Conservation (phyloP, 2,113 vertebrate genomes). For the Cynopterus brachyotis region DNA sequence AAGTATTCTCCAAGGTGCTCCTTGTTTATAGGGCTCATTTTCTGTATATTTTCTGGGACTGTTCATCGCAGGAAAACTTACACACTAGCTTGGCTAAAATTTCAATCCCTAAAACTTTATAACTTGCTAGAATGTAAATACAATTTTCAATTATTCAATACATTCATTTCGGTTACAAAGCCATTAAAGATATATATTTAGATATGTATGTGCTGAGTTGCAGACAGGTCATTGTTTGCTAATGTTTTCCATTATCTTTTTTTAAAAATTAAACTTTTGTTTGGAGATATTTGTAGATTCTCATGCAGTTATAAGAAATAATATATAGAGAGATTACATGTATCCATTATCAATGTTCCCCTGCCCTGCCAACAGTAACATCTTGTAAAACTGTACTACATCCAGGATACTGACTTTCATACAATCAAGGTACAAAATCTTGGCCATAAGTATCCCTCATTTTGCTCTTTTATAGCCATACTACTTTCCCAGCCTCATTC, state of each 20-base stretch:
- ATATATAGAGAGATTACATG: neutral
- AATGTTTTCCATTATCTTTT: neutral
- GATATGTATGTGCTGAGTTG: neutral
- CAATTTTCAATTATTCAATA: neutral
- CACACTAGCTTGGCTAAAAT: neutral
- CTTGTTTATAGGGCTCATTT: neutral
- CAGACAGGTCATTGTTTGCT: neutral
- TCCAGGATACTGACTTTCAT: neutral
- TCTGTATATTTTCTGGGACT: neutral
- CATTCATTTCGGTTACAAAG: neutral
- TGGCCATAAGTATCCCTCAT: neutral
- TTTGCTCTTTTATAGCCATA: too few species aligned
- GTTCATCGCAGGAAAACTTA: neutral
- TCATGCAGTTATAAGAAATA: neutral
- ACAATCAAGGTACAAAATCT: neutral
- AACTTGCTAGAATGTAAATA: neutral
- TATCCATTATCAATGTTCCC: neutral
- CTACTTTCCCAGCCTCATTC: neutral
- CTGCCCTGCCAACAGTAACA: too few species aligned
- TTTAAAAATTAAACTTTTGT: too few species aligned
- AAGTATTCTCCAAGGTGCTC: neutral
- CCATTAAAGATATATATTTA: neutral
- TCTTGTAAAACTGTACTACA: neutral
- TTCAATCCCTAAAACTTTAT: neutral
- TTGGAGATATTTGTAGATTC: too few species aligned